Base-by-base conservation (phyloP, 92 coral and sea anemone species). In the Porites cylindrica region DNA sequence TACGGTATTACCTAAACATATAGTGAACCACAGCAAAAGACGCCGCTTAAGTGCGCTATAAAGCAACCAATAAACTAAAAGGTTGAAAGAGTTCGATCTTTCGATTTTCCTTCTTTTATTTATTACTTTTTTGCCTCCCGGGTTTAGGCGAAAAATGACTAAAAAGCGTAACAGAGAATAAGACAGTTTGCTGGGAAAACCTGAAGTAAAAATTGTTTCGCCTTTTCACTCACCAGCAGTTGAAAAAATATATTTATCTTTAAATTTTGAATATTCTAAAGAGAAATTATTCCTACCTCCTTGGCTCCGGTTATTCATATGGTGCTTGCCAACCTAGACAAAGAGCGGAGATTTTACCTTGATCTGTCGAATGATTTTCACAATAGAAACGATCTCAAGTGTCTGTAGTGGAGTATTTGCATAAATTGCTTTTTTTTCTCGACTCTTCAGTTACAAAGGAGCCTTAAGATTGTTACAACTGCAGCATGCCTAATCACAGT, bases 11-110 rank as follows among this genome's bases (percentile, higher is more conserved):
- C 19, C 19, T 20, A 56, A 7, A 69, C 19, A 24, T 26, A 53
- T 18, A 56, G 24, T 14, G 61, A 56, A 24, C 76, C 75, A 26
- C 85, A 81, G 62, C 47, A 79, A 68, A 68, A 52, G 75, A 21
- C 1, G 23, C 83, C 83, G 83, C 60, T 69, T 67, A 13, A n/a
- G 66, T 26, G 59, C 16, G 21, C 24, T 10, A 24, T 24, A 16
- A 23, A n/a, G 70, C 59, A 51, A 16, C 81, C 81, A 60, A 59
- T 6, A 47, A 76, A 76, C 23, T 56, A 23, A 16, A 7, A 62
- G 8, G 17, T 11, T 62, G 19, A n/a, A 16, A 62, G 61, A 8
- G 16, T 56, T 10, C 11, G 16, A 14, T 56, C 61, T 10, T 56
- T 10, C 11, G 11, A 0, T 56, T 56, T 56, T 56, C 61, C 12